Evolutionary conservation across 2,113 vertebrate species (phyloP).

Genomic region (Phalacrocorax aristotelis): DNA sequence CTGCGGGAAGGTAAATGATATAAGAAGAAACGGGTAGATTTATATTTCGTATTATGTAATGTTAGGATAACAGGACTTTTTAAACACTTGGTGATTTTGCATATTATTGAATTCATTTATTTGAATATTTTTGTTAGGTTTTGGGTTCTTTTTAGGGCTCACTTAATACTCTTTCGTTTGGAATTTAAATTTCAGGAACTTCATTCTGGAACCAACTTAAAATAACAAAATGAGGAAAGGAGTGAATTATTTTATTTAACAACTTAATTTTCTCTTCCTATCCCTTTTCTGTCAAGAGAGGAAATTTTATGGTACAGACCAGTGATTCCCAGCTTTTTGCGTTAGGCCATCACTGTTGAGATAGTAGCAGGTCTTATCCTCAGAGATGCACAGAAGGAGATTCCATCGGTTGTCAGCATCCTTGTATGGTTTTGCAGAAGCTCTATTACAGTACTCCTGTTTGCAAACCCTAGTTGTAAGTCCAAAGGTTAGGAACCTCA

Average conservation of each 20-base stretch:
- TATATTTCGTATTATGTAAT: background rate
- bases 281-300: background rate
- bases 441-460: background rate
- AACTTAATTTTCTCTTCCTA: background rate
- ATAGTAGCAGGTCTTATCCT: background rate
- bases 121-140: background rate
- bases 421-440: background rate
- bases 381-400: background rate
- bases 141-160: background rate
- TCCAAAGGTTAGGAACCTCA: background rate
- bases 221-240: background rate
- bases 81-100: background rate
- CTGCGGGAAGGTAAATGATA: constrained; percentile 83
- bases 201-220: background rate
- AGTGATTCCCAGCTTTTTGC: background rate
- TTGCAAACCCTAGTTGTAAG: background rate
- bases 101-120: background rate
- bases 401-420: background rate
- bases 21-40: background rate
- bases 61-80: background rate
- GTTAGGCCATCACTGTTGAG: background rate
- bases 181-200: background rate
- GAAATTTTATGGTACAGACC: background rate
- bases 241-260: background rate
- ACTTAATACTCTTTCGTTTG: background rate